These are phyloP conservation scores for Craniophora ligustri DNA, from an alignment of 2,888 invertebrate genomes.

Conservation along the genomic window DNA sequence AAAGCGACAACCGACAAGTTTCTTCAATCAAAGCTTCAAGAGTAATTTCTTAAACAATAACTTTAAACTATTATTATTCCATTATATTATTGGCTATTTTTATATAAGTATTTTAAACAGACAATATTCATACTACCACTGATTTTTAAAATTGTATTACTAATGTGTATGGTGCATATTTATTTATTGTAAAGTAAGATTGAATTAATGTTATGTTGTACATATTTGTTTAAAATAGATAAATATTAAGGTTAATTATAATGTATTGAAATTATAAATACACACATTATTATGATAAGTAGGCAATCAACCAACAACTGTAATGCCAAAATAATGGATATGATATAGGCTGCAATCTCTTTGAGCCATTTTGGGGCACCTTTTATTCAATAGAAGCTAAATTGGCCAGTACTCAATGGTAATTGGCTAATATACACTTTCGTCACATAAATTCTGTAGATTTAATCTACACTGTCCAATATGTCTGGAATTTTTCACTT, in stretches of 20 bases:
- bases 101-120: constrained; percentile 33
- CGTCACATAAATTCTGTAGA: not conserved
- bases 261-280: not conserved
- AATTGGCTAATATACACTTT: not conserved
- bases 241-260: constrained; percentile 25
- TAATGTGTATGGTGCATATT: constrained; percentile 29
- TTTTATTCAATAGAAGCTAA: not conserved
- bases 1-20: too few relatives aligned
- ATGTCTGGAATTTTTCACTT: too few relatives aligned
- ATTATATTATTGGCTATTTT: constrained; percentile 15
- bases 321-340: not conserved
- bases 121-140: constrained; percentile 47
- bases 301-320: not conserved
- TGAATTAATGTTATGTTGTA: constrained; percentile 57
- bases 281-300: not conserved
- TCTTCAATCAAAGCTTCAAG: too few relatives aligned
- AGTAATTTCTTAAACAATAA: too few relatives aligned
- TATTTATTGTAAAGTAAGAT: constrained; percentile 24
- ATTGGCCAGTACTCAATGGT: not conserved
- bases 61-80: constrained; percentile 5
- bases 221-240: constrained; percentile 54
- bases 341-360: not conserved
- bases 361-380: not conserved
- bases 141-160: constrained; percentile 32
- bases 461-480: too few relatives aligned